These are phyloP conservation scores for Sprattus sprattus DNA, from an alignment of 2,113 vertebrate species.

Conservation along the genomic window DNA sequence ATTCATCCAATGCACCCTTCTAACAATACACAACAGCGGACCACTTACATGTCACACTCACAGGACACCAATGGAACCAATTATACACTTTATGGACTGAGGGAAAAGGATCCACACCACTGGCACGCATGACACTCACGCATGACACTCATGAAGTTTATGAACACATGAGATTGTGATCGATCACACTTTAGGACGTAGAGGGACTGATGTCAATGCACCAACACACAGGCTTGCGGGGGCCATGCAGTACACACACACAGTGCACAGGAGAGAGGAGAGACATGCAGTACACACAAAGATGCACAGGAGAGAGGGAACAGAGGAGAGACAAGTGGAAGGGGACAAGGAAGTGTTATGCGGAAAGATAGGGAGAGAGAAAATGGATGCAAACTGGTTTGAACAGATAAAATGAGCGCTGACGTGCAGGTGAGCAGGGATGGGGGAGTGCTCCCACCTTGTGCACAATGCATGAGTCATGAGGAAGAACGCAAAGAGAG, in stretches of 20 bases:
- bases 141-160: background rate
- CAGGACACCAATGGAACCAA: background rate
- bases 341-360: background rate
- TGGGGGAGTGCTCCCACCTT: slow-evolving; percentile 24
- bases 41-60: background rate
- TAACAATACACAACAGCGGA: background rate
- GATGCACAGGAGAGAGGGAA: background rate
- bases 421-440: background rate
- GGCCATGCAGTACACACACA: background rate
- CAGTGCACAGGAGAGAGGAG: background rate
- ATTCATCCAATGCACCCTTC: background rate
- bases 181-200: background rate
- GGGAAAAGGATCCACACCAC: background rate
- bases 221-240: no score
- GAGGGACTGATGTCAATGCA: background rate
- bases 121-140: background rate
- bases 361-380: background rate
- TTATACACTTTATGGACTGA: background rate
- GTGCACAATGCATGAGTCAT: slow-evolving; percentile 34
- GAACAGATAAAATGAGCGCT: background rate
- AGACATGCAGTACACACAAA: background rate
- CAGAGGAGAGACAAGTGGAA: background rate
- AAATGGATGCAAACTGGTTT: background rate
- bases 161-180: background rate
- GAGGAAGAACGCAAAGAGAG: slow-evolving; percentile 39